Base-by-base conservation (phyloP, 2,113 vertebrate genomes). In the Istiophorus platypterus region DNA sequence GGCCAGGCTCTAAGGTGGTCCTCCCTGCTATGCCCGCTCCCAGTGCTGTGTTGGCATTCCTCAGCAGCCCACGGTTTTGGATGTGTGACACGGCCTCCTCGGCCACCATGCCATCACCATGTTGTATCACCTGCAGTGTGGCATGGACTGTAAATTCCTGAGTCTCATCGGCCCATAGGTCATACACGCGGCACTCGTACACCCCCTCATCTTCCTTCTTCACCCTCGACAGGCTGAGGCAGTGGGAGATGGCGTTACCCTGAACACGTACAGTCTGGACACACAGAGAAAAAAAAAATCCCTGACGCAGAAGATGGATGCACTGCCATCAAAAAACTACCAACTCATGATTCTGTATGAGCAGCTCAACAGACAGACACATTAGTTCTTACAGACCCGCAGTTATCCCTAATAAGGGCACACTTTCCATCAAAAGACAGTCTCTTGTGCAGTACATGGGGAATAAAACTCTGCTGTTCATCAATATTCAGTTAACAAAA, bases 11-110 rank as follows among this genome's bases (percentile, higher is more conserved):
- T 2, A 86, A 86, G 37, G 95, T 96, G 85, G 95, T 92, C n/a
- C 93, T 85, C 13, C 80, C 92, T 2, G 56, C 72, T 41, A 78
- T 85, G 13, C 22, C 90, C 18, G 20, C 80, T 75, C 73, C 86
- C 57, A 90, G 76, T 1, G 87, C 85, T 9, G 94, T 81, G 82
- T 93, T 95, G 80, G 93, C 86, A 65, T 93, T 96, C 63, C 96
- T 95, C 15, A 96, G 94, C 0, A 96, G 95, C 27, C 95, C 95
- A 49, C 96, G 93, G 92, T 96, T 96, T 95, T 97, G 96, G 84
- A 97, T 97, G 92, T 98, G 97, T 22, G 97, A 97, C 77, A 98
- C 97, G 0, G 97, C 97, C 91, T 97, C 97, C 14, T 97, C 97
- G 0, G 97, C 97, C 92, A 97, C 95, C 96, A 98, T 95, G 79